Evolutionary conservation across 35 echinoderm and acorn worm species (phyloP).

Genomic region (Heliocidaris erythrogramma): DNA sequence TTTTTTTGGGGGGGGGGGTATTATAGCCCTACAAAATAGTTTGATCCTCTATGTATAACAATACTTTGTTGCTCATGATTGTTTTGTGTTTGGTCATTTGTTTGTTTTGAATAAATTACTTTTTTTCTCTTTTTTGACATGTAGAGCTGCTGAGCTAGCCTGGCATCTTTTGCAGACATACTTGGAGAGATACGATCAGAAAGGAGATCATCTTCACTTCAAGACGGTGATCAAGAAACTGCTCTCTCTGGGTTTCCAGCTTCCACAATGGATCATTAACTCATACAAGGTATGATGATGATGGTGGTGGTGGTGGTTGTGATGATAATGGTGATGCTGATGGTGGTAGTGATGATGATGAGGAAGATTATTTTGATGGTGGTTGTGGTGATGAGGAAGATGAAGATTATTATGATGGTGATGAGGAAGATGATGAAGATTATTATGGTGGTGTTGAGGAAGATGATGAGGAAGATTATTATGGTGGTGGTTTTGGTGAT

Average conservation of each 20-base stretch:
- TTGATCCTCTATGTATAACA: not conserved
- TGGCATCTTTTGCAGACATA: constrained; percentile 79
- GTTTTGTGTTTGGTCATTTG: no score
- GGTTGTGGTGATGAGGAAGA: not conserved
- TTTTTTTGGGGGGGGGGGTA: no score
- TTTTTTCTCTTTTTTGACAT: not conserved
- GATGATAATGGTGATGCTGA: not conserved
- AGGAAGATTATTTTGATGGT: not conserved
- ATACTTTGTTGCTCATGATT: not conserved
- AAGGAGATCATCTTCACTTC: constrained; percentile 70
- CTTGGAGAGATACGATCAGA: constrained; percentile 60
- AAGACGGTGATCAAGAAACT: constrained; percentile 75
- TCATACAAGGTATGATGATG: constrained; percentile 70
- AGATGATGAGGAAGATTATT: not conserved
- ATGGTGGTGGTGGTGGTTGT: not conserved
- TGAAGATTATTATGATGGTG: not conserved
- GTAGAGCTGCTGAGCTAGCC: constrained; percentile 78
- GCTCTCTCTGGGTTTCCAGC: constrained; percentile 65
- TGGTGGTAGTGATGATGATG: not conserved
- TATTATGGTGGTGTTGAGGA: not conserved
- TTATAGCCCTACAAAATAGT: no score
- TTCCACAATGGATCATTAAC: constrained; percentile 79
- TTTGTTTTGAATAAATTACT: not conserved
- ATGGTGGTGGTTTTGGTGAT: not conserved
- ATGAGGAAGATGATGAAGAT: not conserved